A percentile compares a stretch with the other conserved stretches of the same genome.
These are phyloP conservation scores for Capitulum mitella DNA, from an alignment of 2,888 invertebrate species.

Conservation along the genomic window DNA sequence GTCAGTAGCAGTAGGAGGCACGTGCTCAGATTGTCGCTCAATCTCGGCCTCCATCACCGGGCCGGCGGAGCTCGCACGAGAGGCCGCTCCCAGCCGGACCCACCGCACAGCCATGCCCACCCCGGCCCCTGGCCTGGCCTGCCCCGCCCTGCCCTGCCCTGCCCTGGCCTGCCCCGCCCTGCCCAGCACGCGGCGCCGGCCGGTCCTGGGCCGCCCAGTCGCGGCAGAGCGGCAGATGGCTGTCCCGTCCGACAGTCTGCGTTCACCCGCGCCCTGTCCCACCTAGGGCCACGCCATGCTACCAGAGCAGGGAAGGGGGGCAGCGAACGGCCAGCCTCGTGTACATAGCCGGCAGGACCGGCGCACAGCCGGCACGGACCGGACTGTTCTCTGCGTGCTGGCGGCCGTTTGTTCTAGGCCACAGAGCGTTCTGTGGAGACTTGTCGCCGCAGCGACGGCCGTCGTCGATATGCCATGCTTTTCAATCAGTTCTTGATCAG, in stretches of 20 bases:
- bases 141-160: neutral
- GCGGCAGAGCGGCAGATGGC: too few species aligned
- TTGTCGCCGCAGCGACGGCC: neutral
- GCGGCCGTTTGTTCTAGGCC: neutral
- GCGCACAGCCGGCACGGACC: neutral
- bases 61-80: too few species aligned
- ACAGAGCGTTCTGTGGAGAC: too few species aligned
- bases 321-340: neutral
- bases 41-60: neutral
- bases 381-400: neutral
- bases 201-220: too few species aligned
- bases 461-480: neutral
- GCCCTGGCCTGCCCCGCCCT: too few species aligned
- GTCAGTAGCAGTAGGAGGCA: neutral
- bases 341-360: neutral
- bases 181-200: too few species aligned
- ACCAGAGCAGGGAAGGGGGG: slow-evolving; percentile 12
- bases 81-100: neutral
- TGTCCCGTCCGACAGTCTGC: too few species aligned
- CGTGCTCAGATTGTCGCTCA: slow-evolving; percentile 18
- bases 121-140: neutral
- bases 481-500: neutral
- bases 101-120: neutral
- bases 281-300: slow-evolving; percentile 13
- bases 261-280: neutral